Base-by-base conservation (phyloP, 1,140 invertebrate species). In the Cecropterus lyciades region DNA sequence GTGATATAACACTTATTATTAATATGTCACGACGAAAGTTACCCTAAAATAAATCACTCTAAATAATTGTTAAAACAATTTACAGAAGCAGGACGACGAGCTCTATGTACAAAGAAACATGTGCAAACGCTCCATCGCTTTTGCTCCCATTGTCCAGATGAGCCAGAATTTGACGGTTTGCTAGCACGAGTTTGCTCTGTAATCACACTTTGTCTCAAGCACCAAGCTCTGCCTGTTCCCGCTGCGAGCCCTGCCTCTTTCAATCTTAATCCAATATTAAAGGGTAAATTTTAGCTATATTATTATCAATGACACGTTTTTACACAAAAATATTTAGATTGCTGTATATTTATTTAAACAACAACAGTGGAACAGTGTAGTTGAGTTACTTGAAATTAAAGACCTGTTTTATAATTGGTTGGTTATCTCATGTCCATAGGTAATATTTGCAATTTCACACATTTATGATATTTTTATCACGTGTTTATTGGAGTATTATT, bases 91-190 rank as follows among this genome's bases (percentile, higher is more conserved):
- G 95, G 95, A 10, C 92, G 94, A 42, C 92, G 93, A 68, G 93
- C 93, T 10, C 87, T 96, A 59, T 93, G 94, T 65, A 89, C 92
- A 15, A 94, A 94, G 73, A 94, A 94, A 81, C 94, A 94, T 55
- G 89, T 95, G 40, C 92, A 93, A 60, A 86, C 93, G 11, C 82
- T 96, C 3, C 93, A 95, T 80, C 92, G 93, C 67, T 95, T 95
- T 83, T 95, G 94, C 73, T 92, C 89, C 0, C 92, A 92, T 43
- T 95, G 95, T 77, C 95, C 95, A 2, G 94, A 95, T 73, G 94
- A 95, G 70, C 94, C 94, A 53, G 85, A 92, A 6, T 95, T 94
- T 71, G 95, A 96, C 79, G 91, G 92, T 15, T 77, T 95, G 0
- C 72, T 96, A 51, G 93, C 93, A 15, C 92, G 93, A 72, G 93